These are phyloP conservation scores for Drosophila biarmipes DNA, from an alignment of 1,140 invertebrate genomes.

Conservation along the genomic window DNA sequence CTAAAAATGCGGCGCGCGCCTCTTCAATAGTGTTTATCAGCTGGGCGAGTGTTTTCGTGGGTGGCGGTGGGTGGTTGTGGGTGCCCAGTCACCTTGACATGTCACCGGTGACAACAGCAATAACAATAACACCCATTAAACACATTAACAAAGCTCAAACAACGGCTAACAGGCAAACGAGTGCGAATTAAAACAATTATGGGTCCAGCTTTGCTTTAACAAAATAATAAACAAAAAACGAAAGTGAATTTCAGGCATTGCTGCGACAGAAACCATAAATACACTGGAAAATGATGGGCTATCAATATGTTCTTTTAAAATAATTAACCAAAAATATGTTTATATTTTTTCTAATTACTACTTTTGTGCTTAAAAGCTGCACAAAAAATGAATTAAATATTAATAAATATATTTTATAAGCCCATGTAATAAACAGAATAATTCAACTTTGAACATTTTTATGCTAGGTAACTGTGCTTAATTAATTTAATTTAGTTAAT, in stretches of 20 bases:
- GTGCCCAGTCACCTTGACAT: slow-evolving; percentile 70
- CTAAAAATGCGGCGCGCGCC: slow-evolving; percentile 47
- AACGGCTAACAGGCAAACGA: slow-evolving; percentile 1
- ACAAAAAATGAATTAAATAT: too few relatives aligned
- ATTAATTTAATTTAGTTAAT: too few relatives aligned
- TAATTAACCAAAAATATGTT: too few relatives aligned
- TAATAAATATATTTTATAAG: too few relatives aligned
- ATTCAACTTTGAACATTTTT: too few relatives aligned
- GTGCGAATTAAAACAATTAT: slow-evolving; percentile 70
- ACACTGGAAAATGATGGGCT: too few relatives aligned
- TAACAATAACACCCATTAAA: slow-evolving; percentile 55
- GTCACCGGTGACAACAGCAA: slow-evolving; percentile 46
- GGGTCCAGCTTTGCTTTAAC: slow-evolving; percentile 25
- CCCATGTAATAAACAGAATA: too few relatives aligned
- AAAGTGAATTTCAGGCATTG: slow-evolving; percentile 69
- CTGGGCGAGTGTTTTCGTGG: slow-evolving; percentile 14
- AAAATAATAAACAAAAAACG: slow-evolving; percentile 43
- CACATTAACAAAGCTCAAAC: slow-evolving; percentile 44
- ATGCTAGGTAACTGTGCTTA: too few relatives aligned
- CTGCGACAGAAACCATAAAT: slow-evolving; percentile 14
- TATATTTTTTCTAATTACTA: too few relatives aligned
- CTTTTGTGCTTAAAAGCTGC: too few relatives aligned
- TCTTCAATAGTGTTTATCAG: slow-evolving; percentile 69
- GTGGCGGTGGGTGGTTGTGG: slow-evolving; percentile 20
- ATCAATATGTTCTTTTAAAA: too few relatives aligned